Evolutionary conservation across 2,888 invertebrate genomes (phyloP).

Genomic region (Tetragnatha montana): DNA sequence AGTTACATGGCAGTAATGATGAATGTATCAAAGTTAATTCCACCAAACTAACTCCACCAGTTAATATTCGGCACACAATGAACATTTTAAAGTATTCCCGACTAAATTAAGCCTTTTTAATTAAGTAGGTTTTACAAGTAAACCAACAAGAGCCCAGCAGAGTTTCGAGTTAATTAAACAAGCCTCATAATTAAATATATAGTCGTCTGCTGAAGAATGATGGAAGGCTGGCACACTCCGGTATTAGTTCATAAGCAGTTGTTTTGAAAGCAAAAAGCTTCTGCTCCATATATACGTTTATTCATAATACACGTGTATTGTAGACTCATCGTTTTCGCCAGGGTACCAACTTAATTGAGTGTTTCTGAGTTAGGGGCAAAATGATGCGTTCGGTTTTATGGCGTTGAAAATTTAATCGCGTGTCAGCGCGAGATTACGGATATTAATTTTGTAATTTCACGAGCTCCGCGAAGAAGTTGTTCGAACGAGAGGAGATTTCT

Average conservation of each 20-base stretch:
- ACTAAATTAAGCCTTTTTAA: constrained; percentile 12
- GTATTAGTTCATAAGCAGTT: constrained; percentile 21
- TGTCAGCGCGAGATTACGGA: neutral
- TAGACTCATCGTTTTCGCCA: constrained; percentile 11
- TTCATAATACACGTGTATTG: constrained; percentile 3
- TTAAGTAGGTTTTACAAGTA: constrained; percentile 8
- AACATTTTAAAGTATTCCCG: neutral
- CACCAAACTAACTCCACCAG: neutral
- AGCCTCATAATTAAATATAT: constrained; percentile 27
- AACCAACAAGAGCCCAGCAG: constrained; percentile 17
- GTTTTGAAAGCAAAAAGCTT: constrained; percentile 7
- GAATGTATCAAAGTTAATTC: neutral
- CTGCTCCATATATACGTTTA: neutral
- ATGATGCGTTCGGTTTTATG: constrained; percentile 36
- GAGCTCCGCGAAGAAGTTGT: neutral
- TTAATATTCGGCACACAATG: neutral
- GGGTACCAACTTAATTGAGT: constrained; percentile 28
- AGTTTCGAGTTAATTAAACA: constrained; percentile 27
- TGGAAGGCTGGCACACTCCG: too few relatives aligned
- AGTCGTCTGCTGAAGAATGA: constrained; percentile 3
- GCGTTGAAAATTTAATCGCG: constrained; percentile 34
- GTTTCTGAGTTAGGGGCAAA: constrained; percentile 7
- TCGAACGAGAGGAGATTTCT: neutral
- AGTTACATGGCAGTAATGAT: neutral
- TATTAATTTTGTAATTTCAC: constrained; percentile 35